Evolutionary conservation across 2,797 vertebrate species (phyloP), one percentile per base, ranked within the genome.

Genomic region (Syncerus caffer): DNA sequence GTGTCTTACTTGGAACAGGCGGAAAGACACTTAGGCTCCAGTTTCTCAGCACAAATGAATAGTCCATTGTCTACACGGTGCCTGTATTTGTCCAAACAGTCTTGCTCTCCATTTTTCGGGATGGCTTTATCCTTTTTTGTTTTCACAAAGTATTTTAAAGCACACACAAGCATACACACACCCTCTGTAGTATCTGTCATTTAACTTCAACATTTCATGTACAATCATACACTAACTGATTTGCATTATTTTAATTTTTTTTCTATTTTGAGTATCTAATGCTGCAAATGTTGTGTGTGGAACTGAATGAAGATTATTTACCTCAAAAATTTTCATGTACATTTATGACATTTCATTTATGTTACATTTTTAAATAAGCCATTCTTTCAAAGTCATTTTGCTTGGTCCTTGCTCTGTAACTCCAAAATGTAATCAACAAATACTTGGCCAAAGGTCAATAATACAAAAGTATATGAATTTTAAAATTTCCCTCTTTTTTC

Each of bases 141-240:
- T 92, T 90, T 84, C 57, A 86, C 14, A 19, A 79, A 94, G 14
- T 57, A 90, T 80, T 95, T 94, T 78, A 91, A 96, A 76, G 29
- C 10, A 19, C 4, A 58, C 47, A 87, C 60, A 67, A n/a, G 62
- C 8, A 14, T 27, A 42, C 50, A 57, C 17, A 45, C 9, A 25
- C 3, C 19, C 25, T 87, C 47, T 83, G 25, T 31, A 79, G 78
- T 67, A 93, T 62, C 78, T 89, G 55, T 53, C 76, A 51, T 67
- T 78, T 84, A 87, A 83, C 14, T 58, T 47, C 74, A 85, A 38
- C 55, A 85, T 94, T 97, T 93, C 19, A 92, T n/a, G 23, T 57
- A 38, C 10, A 78, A 42, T 55, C 17, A 60, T 87, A 58, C 4
- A 53, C 53, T 47, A 55, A 47, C 15, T 79, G 17, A 50, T 45